Percentiles rank a stretch among this genome's conserved stretches.
Evolutionary conservation across 2,113 vertebrate species (phyloP).

Genomic region (Acrocephalus kingi): DNA sequence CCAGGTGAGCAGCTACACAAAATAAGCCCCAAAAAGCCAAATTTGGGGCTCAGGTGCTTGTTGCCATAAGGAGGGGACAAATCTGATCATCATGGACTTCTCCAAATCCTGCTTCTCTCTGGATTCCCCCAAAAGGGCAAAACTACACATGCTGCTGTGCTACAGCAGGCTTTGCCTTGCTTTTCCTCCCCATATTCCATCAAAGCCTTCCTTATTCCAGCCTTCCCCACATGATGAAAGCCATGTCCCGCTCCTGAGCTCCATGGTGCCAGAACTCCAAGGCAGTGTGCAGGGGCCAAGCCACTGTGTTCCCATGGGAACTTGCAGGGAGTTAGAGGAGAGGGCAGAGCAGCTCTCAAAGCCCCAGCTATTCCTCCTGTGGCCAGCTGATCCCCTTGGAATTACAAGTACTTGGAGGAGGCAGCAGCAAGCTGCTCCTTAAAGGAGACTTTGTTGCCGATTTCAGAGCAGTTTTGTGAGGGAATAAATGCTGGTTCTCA

Average conservation of each 20-base stretch:
- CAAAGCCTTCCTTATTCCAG: conserved; percentile 34
- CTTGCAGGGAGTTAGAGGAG: not conserved
- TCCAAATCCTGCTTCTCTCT: not conserved
- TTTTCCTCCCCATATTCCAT: not conserved
- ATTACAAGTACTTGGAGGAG: not conserved
- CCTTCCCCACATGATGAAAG: not conserved
- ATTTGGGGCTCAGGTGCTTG: not conserved
- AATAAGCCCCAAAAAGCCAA: not conserved
- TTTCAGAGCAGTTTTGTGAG: conserved; percentile 23
- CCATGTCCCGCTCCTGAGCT: not conserved
- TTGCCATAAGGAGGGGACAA: not conserved
- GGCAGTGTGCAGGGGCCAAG: not conserved
- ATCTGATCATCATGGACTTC: fast-evolving
- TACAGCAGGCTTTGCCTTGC: not conserved
- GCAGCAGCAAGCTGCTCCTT: not conserved
- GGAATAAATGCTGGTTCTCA: conserved; percentile 21
- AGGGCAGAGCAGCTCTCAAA: conserved; percentile 38
- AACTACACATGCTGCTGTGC: not conserved
- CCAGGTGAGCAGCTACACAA: conserved; percentile 66
- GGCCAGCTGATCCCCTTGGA: conserved; percentile 40
- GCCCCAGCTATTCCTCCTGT: conserved; percentile 25
- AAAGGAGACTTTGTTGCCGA: conserved; percentile 42
- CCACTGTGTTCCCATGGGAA: conserved; percentile 65
- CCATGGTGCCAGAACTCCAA: not conserved
- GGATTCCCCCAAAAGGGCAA: not conserved